phyloP scores from a whole-genome alignment of 2,113 vertebrate species.

The Hiodon alosoides region DNA sequence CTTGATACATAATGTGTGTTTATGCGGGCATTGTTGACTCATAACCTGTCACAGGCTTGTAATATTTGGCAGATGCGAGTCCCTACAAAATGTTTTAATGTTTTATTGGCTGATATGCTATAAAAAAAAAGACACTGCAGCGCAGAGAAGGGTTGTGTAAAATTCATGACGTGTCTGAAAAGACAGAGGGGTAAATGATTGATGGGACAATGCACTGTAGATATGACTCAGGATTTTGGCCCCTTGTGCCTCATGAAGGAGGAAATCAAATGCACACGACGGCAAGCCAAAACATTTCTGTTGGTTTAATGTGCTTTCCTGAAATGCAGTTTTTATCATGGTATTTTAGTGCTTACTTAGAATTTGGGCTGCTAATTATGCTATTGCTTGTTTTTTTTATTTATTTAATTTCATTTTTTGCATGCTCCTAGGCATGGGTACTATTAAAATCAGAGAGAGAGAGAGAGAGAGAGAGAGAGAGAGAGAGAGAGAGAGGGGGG shows the following conservation, averaged over 20 bases:
- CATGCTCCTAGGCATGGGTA: constrained; percentile 12
- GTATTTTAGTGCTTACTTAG: constrained; percentile 29
- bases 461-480: no score
- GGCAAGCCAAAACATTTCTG: background rate
- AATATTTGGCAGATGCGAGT: background rate
- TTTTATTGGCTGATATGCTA: background rate
- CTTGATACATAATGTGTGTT: background rate
- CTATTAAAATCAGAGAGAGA: constrained; percentile 24
- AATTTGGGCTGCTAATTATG: constrained; percentile 36
- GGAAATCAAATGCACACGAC: background rate
- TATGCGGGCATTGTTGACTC: background rate
- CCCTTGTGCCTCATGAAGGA: constrained; percentile 11
- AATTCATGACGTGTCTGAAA: background rate
- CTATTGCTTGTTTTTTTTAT: constrained; percentile 21
- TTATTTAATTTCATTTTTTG: constrained; percentile 1
- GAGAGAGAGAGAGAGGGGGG: no score
- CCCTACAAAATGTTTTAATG: background rate
- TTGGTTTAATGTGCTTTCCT: constrained; percentile 13
- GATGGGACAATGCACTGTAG: background rate
- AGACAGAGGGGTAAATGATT: background rate
- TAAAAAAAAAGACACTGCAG: background rate
- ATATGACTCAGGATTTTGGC: background rate
- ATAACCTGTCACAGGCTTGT: background rate
- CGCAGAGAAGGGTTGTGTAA: no score
- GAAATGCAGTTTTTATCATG: constrained; percentile 11